Percentiles rank a stretch among this genome's conserved stretches.
Evolutionary conservation across 2,113 vertebrate species (phyloP).

Genomic region (Penelope pileata): DNA sequence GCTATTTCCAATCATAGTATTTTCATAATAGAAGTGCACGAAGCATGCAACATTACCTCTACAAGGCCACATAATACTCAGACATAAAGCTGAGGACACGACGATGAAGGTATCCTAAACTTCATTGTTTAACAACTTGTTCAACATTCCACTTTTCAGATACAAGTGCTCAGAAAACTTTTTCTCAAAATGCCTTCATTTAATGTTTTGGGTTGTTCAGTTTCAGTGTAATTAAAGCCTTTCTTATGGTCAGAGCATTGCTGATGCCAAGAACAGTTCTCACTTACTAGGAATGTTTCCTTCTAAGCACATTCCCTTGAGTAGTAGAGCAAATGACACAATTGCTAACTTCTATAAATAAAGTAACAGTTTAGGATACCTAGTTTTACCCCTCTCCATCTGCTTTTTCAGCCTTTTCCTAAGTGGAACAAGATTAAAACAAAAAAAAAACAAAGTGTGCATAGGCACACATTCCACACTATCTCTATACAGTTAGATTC

Average conservation of each 20-base stretch:
- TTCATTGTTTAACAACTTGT: background rate
- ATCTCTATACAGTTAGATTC: background rate
- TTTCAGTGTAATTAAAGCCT: conserved; percentile 52
- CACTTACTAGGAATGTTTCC: conserved; percentile 73
- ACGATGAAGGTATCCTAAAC: background rate
- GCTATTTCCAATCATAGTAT: background rate
- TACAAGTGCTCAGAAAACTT: background rate
- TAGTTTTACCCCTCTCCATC: conserved; percentile 7
- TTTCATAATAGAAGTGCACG: background rate
- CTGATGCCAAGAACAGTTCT: conserved; percentile 69
- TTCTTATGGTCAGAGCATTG: conserved; percentile 27
- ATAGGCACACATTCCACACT: background rate
- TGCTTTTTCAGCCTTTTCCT: conserved; percentile 38
- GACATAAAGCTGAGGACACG: background rate
- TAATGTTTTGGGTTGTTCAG: background rate
- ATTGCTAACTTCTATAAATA: conserved; percentile 73
- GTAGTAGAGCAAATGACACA: conserved; percentile 69
- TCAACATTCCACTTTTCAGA: background rate
- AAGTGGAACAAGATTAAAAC: background rate
- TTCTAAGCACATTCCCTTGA: conserved; percentile 73
- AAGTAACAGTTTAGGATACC: conserved; percentile 55
- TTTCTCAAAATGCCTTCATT: background rate
- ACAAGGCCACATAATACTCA: background rate
- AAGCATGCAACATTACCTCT: background rate
- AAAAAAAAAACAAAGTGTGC: accelerated